A percentile compares a stretch with the other conserved stretches of the same genome.
These are phyloP conservation scores for Glaucopsyche alexis DNA, from an alignment of 2,888 invertebrate genomes.

Conservation along the genomic window DNA sequence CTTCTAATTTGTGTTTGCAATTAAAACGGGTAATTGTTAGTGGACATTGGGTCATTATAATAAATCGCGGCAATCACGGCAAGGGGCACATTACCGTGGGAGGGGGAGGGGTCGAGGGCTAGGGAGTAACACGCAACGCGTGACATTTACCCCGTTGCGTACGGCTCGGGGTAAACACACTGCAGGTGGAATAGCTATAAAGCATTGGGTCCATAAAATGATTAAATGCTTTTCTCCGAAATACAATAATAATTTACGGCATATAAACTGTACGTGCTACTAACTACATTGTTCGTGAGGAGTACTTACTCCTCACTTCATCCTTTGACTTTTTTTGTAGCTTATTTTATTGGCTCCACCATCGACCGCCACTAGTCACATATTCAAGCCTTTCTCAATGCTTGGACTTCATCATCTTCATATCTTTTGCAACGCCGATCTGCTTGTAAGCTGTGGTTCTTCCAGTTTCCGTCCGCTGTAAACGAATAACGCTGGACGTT, in stretches of 20 bases:
- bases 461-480: no score
- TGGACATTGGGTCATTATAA: constrained; percentile 15
- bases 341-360: no score
- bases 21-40: not conserved
- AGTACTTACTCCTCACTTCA: no score
- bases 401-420: no score
- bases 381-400: no score
- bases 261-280: not conserved
- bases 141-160: constrained; percentile 26
- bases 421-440: no score
- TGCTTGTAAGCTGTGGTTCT: no score
- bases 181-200: not conserved
- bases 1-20: not conserved
- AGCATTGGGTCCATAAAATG: not conserved
- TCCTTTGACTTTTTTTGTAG: no score
- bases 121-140: constrained; percentile 26
- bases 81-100: not conserved
- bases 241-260: not conserved
- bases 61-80: constrained; percentile 10
- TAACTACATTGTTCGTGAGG: no score
- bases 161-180: constrained; percentile 1
- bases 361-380: no score
- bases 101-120: no score
- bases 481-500: not conserved
- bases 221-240: not conserved